A percentile compares a stretch with the other conserved stretches of the same genome.
phyloP scores from a whole-genome alignment of 2,888 invertebrate species.

The Melikaiella ostensackeni region DNA sequence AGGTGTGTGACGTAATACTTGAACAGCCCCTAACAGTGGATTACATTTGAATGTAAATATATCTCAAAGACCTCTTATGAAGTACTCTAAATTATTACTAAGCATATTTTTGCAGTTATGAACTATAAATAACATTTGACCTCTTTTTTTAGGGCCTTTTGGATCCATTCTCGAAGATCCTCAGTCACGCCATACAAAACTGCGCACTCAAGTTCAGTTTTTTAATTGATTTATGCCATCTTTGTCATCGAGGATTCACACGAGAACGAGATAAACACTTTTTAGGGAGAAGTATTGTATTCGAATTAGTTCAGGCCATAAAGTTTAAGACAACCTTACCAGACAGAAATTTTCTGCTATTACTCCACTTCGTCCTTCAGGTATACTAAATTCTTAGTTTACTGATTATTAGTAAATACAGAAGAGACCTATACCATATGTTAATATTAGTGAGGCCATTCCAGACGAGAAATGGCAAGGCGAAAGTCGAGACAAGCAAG shows the following conservation, averaged over 20 bases:
- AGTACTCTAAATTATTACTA: no score
- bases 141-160: conserved; percentile 84
- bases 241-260: conserved; percentile 92
- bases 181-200: conserved; percentile 95
- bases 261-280: conserved; percentile 96
- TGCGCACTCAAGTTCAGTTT: conserved; percentile 88
- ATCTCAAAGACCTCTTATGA: no score
- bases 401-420: no score
- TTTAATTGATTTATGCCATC: conserved; percentile 92
- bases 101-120: no score
- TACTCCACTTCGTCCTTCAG: conserved; percentile 93
- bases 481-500: no score
- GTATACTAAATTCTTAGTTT: conserved; percentile 73
- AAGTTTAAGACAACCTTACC: conserved; percentile 97
- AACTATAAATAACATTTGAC: neutral
- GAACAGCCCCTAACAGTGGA: no score
- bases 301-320: conserved; percentile 95
- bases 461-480: no score
- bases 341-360: conserved; percentile 94
- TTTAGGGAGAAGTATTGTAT: conserved; percentile 93
- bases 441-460: no score
- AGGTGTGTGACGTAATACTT: no score
- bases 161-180: conserved; percentile 96
- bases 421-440: no score
- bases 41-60: no score